Evolutionary conservation across 92 coral and sea anemone species (phyloP), one percentile per base, ranked within the genome.

Genomic region (Micromussa lordhowensis): DNA sequence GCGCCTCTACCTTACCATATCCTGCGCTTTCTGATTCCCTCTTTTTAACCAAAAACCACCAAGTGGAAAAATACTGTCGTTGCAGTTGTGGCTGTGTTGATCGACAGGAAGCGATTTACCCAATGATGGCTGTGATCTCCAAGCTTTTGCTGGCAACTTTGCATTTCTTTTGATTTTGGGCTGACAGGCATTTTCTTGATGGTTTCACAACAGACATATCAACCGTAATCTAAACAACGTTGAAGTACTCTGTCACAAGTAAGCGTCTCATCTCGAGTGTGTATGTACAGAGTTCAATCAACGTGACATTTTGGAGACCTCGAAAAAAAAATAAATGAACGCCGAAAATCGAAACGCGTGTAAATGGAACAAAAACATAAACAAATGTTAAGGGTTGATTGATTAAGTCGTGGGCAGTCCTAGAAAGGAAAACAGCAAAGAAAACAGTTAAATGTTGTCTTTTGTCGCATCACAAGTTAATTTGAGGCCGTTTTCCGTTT

Each of bases 1-100:
- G 93, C 95, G 95, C 95, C 93, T 77, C 28, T 51, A 28, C 48
- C 32, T 64, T 53, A 38, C 87, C 69, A 73, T 83, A 72, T 86
- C 89, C 89, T 86, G 88, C 58, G 35, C 59, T 29, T 83, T 48
- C 32, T 72, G 44, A 72, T 49, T 71, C 26, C 7, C 79, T n/a
- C 61, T 84, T 84, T 84, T 80, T 16, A 32, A 34, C 78, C 29
- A 18, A 55, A 84, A 84, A 55, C 88, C 88, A 75, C 88, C 64
- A 84, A 84, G 29, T 58, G 31, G 18, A 84, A 81, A 84, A 84
- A 36, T 71, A 73, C 64, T 70, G 77, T 69, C 74, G 58, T 81
- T 74, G 12, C 15, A 54, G 55, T 40, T 74, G 81, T 24, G 32
- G 68, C 53, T 57, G 31, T 35, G 72, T 35, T 57, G 71, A 55